Evolutionary conservation across 1,140 invertebrate genomes (phyloP), one percentile per base, ranked within the genome.

Genomic region (Calliphora vicina): DNA sequence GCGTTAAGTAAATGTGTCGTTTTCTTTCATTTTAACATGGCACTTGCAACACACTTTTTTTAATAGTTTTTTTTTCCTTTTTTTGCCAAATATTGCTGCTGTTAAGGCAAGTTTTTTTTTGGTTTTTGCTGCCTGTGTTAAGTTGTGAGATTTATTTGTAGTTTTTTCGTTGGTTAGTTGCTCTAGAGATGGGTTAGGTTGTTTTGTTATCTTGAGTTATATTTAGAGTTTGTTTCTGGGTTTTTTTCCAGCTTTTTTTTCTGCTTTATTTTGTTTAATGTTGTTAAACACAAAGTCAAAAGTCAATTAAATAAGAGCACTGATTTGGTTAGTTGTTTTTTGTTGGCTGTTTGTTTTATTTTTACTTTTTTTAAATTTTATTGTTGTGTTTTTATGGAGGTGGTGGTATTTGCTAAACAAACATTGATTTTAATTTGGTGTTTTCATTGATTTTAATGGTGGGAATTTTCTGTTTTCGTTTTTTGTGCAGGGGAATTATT

Each of bases 291-390:
- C 74, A 29, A 81, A 81, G 80, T 81, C 80, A 81, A 81, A 81
- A 81, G 80, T 81, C 80, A 81, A 81, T 81, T 81, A 81, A 81
- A 81, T 81, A 81, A 81, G 80, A 81, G 80, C 80, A 81, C 74
- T 78, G 74, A 78, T 78, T 78, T 57, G 15, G 50, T 35, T 35
- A 57, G n/a, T 57, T 15, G 12, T 67, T 67, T 67, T 23, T 67
- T 67, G 61, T 67, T 25, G n/a, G n/a, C n/a, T 23, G 4, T 0
- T 67, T 23, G 61, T 4, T 67, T 20, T 4, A 17, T 67, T 67
- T 67, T 67, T 29, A n/a, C n/a, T n/a, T n/a, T n/a, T n/a, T n/a
- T n/a, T n/a, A n/a, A n/a, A n/a, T 43, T 78, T 78, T 20, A 42
- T 43, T 78, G 4, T 35, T 17, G 23, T 43, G n/a, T 43, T 43